Evolutionary conservation across 1,140 invertebrate genomes (phyloP), one percentile per base, ranked within the genome.

Genomic region (Chymomyza costata): DNA sequence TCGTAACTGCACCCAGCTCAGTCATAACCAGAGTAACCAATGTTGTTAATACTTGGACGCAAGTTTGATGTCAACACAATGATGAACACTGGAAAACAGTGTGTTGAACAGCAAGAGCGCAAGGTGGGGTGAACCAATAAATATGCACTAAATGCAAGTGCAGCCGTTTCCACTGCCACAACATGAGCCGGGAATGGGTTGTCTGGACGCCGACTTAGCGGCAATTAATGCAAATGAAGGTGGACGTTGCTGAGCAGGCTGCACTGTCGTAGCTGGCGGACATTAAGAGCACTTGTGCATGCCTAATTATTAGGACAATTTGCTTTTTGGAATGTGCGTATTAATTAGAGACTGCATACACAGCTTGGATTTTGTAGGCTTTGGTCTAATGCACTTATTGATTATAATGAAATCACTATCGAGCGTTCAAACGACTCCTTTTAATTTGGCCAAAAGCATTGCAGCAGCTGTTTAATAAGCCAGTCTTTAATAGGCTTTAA

Each of bases 221-320:
- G 67, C 71, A 80, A 78, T 78, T 78, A 78, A 80, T 78, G 71
- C 73, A 80, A 78, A 78, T 73, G 66, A 80, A 78, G 71, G 73
- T 80, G 63, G 53, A 66, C 65, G 53, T 50, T 60, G 40, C 21
- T 40, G 45, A 57, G 58, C 37, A 19, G 28, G 43, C 16, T 19
- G 16, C 11, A 31, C 15, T 37, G 30, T 8, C 16, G 34, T 32
- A 14, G 37, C 44, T 49, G 41, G 13, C 35, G 51, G 58, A 47
- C 63, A 66, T 66, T 66, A 50, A 44, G 39, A 18, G 55, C 73
- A 78, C 73, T 78, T 78, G 73, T 78, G 73, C 73, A 78, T 78
- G 67, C 59, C 73, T 80, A 80, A 78, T 78, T 80, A 78, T 78
- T 67, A 59, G 73, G 67, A 78, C 67, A 71, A 80, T 78, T 80